Conservation (phyloP, 1,140 invertebrate species). For the Calephelis virginiensis region DNA sequence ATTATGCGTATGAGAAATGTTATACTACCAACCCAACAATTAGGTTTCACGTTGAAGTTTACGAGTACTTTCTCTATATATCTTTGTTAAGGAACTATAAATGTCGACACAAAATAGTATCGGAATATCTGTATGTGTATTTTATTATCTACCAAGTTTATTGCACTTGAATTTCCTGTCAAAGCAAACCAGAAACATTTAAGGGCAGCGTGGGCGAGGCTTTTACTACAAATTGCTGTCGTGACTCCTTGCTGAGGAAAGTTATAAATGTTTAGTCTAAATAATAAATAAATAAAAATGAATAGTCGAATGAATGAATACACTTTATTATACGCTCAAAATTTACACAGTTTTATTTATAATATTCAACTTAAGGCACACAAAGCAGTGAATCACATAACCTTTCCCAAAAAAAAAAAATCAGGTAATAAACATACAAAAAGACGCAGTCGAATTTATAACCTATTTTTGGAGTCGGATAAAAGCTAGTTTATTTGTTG, state of each 20-base stretch:
- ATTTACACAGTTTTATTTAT: too few species aligned
- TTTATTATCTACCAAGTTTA: slow-evolving; percentile 26
- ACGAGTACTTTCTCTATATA: slow-evolving; percentile 26
- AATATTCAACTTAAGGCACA: too few species aligned
- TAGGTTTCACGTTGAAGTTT: slow-evolving; percentile 22
- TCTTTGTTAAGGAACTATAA: slow-evolving; percentile 27
- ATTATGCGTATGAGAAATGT: not conserved
- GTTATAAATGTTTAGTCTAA: not conserved
- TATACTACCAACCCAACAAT: slow-evolving; percentile 11
- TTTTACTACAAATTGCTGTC: slow-evolving; percentile 13
- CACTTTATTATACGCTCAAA: too few species aligned
- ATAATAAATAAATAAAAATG: too few species aligned
- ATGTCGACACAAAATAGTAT: slow-evolving; percentile 20
- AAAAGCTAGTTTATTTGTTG: not conserved
- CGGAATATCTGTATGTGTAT: slow-evolving; percentile 13
- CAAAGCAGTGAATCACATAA: too few species aligned
- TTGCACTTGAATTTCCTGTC: slow-evolving; percentile 30
- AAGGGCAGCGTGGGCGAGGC: slow-evolving; percentile 23
- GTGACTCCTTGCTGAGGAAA: slow-evolving; percentile 11
- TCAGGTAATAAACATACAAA: too few species aligned
- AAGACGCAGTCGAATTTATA: too few species aligned
- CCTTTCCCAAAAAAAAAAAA: too few species aligned
- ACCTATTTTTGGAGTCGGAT: not conserved
- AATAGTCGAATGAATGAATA: too few species aligned
- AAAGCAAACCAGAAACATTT: slow-evolving; percentile 23